These are phyloP conservation scores for Iguana delicatissima DNA, from an alignment of 2,797 vertebrate genomes.

Conservation along the genomic window DNA sequence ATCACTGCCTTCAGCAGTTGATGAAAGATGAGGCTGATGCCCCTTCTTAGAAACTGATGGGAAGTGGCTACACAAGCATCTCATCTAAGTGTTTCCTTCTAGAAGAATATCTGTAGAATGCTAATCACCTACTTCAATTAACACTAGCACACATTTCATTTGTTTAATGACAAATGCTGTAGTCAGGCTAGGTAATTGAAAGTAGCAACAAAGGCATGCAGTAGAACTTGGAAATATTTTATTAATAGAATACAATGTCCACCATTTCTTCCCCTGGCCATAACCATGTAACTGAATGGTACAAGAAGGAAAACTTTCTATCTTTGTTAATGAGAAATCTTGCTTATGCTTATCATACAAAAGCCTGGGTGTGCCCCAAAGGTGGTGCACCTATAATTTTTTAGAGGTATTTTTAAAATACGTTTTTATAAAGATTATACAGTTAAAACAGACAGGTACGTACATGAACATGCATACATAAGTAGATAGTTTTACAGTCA, in stretches of 20 bases:
- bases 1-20: accelerated
- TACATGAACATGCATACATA: neutral
- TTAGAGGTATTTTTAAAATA: neutral
- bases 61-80: neutral
- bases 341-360: neutral
- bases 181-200: neutral
- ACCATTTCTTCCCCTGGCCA: neutral
- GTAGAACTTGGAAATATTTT: neutral
- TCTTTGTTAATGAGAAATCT: neutral
- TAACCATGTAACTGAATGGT: neutral
- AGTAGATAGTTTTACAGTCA: neutral
- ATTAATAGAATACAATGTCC: neutral
- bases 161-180: neutral
- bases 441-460: neutral
- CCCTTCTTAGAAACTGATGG: neutral
- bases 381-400: neutral
- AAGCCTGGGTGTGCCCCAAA: neutral
- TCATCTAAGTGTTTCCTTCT: neutral
- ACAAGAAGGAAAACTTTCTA: neutral
- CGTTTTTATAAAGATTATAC: neutral
- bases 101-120: neutral
- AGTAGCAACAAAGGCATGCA: neutral
- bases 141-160: neutral
- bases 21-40: neutral
- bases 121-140: neutral